These are phyloP conservation scores for Octomys mimax DNA, from an alignment of 2,797 vertebrate species.

Conservation along the genomic window DNA sequence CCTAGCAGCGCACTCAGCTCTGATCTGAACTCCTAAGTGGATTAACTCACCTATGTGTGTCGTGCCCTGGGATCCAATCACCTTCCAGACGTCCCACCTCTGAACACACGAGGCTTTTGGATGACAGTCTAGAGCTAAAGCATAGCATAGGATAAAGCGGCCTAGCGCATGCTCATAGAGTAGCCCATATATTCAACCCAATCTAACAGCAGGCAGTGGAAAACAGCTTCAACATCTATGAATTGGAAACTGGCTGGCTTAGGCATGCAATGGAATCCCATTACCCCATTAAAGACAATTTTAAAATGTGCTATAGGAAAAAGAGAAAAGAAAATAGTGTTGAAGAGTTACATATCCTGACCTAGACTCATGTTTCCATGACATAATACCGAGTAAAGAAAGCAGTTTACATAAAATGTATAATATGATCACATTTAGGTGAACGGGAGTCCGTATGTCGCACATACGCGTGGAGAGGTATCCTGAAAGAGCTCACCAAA, in stretches of 20 bases:
- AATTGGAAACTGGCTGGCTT: not conserved
- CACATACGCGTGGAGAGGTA: rapidly evolving
- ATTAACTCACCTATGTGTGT: no score
- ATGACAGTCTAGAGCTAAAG: not conserved
- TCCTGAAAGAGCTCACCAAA: not conserved
- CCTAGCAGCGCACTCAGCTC: not conserved
- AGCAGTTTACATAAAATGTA: not conserved
- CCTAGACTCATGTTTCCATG: not conserved
- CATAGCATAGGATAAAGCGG: not conserved
- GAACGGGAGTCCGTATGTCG: rapidly evolving
- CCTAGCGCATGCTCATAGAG: not conserved
- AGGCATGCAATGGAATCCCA: not conserved
- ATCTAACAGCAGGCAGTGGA: no score
- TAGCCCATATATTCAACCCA: no score
- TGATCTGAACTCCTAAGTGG: not conserved
- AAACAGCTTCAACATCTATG: not conserved
- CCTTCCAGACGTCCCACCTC: not conserved
- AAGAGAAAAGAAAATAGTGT: not conserved
- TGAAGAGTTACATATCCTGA: not conserved
- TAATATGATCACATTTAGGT: not conserved
- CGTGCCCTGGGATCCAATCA: not conserved
- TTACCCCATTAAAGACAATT: not conserved
- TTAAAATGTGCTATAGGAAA: not conserved
- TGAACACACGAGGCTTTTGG: not conserved
- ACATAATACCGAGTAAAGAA: not conserved